phyloP scores from a whole-genome alignment of 2,797 vertebrate species.

The Xiphorhynchus erythropygius region DNA sequence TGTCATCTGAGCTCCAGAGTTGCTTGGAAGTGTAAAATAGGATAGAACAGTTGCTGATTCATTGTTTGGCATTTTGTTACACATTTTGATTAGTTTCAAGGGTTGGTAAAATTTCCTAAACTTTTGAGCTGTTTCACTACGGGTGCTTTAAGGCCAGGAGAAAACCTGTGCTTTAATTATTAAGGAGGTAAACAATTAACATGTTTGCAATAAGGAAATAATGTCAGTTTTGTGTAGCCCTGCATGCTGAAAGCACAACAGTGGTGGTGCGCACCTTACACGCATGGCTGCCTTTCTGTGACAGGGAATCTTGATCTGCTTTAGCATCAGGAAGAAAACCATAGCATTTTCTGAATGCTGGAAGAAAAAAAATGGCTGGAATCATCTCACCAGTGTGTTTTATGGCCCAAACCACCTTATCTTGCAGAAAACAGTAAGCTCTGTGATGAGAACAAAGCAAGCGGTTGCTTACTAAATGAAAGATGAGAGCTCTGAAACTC shows the following conservation, averaged over 20 bases:
- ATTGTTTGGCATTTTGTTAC: background rate
- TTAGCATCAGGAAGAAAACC: background rate
- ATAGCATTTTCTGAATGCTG: background rate
- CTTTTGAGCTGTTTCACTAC: background rate
- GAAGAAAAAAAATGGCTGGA: slow-evolving; percentile 5
- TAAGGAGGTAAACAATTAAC: slow-evolving; percentile 17
- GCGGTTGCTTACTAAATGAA: background rate
- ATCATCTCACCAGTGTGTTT: background rate
- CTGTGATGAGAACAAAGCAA: background rate
- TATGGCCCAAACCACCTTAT: background rate
- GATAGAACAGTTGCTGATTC: background rate
- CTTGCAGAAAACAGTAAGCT: background rate
- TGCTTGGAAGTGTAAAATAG: background rate
- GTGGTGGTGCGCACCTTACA: background rate
- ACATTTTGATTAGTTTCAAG: background rate
- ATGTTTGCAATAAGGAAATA: slow-evolving; percentile 2
- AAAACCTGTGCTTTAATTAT: background rate
- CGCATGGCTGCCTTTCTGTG: slow-evolving; percentile 8
- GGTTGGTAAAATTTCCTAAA: background rate
- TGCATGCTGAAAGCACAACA: background rate
- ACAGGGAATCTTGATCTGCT: background rate
- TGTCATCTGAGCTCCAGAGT: slow-evolving; percentile 17
- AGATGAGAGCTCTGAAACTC: background rate
- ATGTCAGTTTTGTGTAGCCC: background rate
- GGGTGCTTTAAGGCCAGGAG: background rate